Evolutionary conservation across 2,113 vertebrate genomes (phyloP), one percentile per base, ranked within the genome.

Genomic region (Syrmaticus mikado): DNA sequence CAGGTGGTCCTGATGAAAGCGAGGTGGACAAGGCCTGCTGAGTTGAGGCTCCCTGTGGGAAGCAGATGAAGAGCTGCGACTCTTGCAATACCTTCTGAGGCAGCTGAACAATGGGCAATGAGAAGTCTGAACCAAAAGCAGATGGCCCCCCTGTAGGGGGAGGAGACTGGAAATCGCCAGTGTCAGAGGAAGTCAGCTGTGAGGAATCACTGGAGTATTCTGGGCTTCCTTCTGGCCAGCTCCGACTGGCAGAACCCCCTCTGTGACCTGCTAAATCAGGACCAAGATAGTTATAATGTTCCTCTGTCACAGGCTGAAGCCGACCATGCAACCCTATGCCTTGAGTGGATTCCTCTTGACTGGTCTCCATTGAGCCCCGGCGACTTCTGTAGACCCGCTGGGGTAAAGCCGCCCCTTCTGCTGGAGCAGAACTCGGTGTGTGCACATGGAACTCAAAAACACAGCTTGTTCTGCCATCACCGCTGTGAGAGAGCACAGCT

Each of bases 301-400:
- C 99, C 96, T 99, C 99, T 10, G 98, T 99, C 55, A 99, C 99
- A 7, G 99, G 99, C 97, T 99, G 99, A 46, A 99, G 98, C 27
- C 98, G 98, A 79, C 97, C 96, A 32, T 98, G 98, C 18, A 90
- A 94, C 79, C 97, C 97, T 76, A 87, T 13, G 79, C 97, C 95
- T 81, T 95, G 97, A 73, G 96, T 38, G 27, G 97, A 65, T 89
- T 99, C 99, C 86, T 99, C 99, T 79, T 98, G 97, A 84, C 97
- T 98, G 82, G 98, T 98, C 92, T 99, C 99, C 98, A 98, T 92
- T 45, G 99, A 98, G 93, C 98, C 98, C 79, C 98, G 98, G 28
- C 98, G 97, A 93, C 96, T 97, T 84, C 98, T 96, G 97, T 98
- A 99, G 92, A 98, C 95, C 91, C 98, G 98, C 30, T 97, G 98